Base-by-base conservation (phyloP, 2,888 invertebrate genomes). In the Clitarchus hookeri region DNA sequence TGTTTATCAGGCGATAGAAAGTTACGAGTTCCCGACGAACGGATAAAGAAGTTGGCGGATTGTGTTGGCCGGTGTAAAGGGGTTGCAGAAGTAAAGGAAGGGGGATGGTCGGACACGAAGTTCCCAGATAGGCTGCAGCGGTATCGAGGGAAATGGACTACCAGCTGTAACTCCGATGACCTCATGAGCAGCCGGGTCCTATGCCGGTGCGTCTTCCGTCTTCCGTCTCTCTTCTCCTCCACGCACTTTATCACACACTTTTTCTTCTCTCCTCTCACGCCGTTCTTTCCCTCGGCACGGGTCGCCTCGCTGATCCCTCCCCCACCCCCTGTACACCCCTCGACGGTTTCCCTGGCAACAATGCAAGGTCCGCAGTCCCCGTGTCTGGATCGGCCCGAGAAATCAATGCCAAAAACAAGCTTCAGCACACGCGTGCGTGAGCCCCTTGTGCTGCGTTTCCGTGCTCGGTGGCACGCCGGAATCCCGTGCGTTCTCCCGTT, bases 321-420 rank as follows among this genome's bases (percentile, higher is more conserved):
- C 53, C 19, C 53, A 53, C 53, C 53, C 53, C 36, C 36, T 4
- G 36, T 36, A 6, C 23, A 16, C 0, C 23, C 65, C 65, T n/a
- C 65, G 23, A 36, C 65, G 65, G 65, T 65, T 65, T n/a, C 65
- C 65, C 23, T 19, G 65, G 65, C 65, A 65, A 65, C 65, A 65
- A 65, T 65, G 65, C 65, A n/a, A 65, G 65, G 65, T 65, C 65
- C 65, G 23, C 65, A 19, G 23, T 2, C 65, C 65, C 65, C 23
- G 19, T 65, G 65, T 65, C 65, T n/a, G 65, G 65, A 65, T 65
- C 65, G 19, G 19, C 65, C 23, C 65, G 23, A 6, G 23, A n/a
- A 65, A 65, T 65, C 65, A 65, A 65, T 65, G 65, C 65, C 65
- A 65, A 65, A 65, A 65, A 65, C 65, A 65, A 53, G 65, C 65